Base-by-base conservation (phyloP, 1,140 invertebrate species). In the Muscidifurax raptorellus region DNA sequence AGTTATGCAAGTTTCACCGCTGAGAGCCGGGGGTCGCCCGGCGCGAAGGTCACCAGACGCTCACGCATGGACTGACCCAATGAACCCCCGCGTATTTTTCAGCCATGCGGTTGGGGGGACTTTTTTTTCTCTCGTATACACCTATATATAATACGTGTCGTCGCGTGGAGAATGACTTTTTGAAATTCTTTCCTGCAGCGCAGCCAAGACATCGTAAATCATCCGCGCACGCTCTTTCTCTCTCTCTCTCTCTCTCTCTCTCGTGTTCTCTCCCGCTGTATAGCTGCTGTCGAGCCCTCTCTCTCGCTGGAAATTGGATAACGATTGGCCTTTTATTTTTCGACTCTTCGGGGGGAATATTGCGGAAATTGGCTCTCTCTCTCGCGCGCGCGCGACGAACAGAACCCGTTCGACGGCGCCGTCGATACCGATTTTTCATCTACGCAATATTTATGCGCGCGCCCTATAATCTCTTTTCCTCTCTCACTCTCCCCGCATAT, bases 1-100 rank as follows among this genome's bases (percentile, higher is more conserved):
- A 86, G 88, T 89, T 89, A 89, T 86, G 88, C 86, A 89, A 89
- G 88, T 88, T 77, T 69, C 44, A 40, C 74, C 18, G 71, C 71
- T 22, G 67, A 59, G 52, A 30, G 15, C 25, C 74, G 6, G 25
- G 40, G 74, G n/a, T 25, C 15, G 4, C n/a, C 67, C 12, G 27
- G 66, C 27, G 66, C 66, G 27, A 69, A 69, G 66, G 66, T 69
- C 66, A 69, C 66, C 22, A 75, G 71, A 25, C 71, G 3, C 25
- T 30, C 27, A 69, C 71, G 22, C 71, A 9, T 27, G 28, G 10
- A 28, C 75, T 59, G 75, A 77, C 75, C 75, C 75, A 64, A 77
- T 77, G 47, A 77, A 77, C 75, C 52, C 75, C 4, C 28, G 36
- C n/a, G 44, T 6, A 5, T 77, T 59, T 77, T 22, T 59, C 28